Evolutionary conservation across 2,797 vertebrate genomes (phyloP).

Genomic region (Diglossa cyanea): DNA sequence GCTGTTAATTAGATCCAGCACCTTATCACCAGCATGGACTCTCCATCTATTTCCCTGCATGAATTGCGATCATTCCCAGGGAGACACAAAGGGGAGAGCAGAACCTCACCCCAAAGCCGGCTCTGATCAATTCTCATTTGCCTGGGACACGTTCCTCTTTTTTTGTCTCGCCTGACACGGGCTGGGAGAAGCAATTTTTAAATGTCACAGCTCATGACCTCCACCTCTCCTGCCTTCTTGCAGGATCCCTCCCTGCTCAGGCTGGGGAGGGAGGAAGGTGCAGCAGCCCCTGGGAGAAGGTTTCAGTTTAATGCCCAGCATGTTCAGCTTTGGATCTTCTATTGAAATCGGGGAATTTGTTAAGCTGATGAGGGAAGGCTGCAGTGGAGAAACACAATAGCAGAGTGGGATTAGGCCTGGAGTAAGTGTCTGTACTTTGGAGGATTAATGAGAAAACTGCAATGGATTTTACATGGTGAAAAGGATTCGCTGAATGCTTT

Average conservation of each 20-base stretch:
- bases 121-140: slow-evolving; percentile 59
- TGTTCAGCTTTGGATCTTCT: slow-evolving; percentile 52
- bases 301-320: slow-evolving; percentile 52
- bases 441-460: slow-evolving; percentile 72
- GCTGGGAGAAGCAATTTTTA: slow-evolving; percentile 40
- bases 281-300: background rate
- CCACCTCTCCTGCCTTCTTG: background rate
- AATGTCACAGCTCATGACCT: slow-evolving; percentile 55
- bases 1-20: slow-evolving; percentile 16
- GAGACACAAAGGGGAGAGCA: slow-evolving; percentile 2
- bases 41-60: background rate
- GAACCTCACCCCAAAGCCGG: background rate
- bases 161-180: slow-evolving; percentile 40
- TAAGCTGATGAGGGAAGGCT: slow-evolving; percentile 70
- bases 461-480: slow-evolving; percentile 70
- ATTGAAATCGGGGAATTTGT: slow-evolving; percentile 62
- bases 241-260: background rate
- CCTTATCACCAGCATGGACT: background rate
- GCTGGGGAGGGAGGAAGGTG: background rate
- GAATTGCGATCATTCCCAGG: background rate
- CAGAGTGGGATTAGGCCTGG: slow-evolving; percentile 65
- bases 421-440: slow-evolving; percentile 66
- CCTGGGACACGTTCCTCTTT: background rate
- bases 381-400: slow-evolving; percentile 67
- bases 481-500: slow-evolving; percentile 59